A percentile compares a stretch with the other conserved stretches of the same genome.
These are phyloP conservation scores for Branchellion lobata DNA, from an alignment of 2,888 invertebrate genomes.

Conservation along the genomic window DNA sequence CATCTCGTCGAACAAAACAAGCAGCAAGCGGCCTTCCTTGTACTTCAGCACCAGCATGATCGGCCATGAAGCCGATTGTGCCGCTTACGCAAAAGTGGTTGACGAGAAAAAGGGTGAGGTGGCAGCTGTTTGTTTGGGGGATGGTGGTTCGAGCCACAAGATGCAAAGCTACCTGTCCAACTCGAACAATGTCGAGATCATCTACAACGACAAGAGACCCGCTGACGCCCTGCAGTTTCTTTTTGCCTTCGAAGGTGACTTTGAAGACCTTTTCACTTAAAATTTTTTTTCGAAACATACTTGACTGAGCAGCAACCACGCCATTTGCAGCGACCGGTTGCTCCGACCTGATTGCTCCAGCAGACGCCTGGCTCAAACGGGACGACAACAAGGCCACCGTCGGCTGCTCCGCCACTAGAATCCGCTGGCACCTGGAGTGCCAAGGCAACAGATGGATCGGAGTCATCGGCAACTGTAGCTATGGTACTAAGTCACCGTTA, in stretches of 20 bases:
- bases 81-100: conserved; percentile 3
- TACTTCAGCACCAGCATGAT: conserved; percentile 12
- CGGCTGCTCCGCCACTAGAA: conserved; percentile 43
- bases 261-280: too few relatives aligned
- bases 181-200: conserved; percentile 11
- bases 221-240: background rate
- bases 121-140: conserved; percentile 3
- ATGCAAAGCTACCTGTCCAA: conserved; percentile 5
- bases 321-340: conserved; percentile 24
- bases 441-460: conserved; percentile 47
- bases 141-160: background rate
- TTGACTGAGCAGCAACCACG: too few relatives aligned
- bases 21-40: background rate
- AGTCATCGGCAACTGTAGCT: conserved; percentile 46
- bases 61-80: background rate
- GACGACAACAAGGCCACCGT: conserved; percentile 45
- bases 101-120: background rate
- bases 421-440: conserved; percentile 46
- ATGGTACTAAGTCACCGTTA: background rate
- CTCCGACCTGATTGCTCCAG: conserved; percentile 33
- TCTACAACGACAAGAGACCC: background rate
- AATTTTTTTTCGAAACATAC: too few relatives aligned
- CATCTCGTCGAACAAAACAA: background rate
- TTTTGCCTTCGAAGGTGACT: conserved; percentile 17
- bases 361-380: conserved; percentile 36